Evolutionary conservation across 2,113 vertebrate genomes (phyloP).

Genomic region (Reinhardtius hippoglossoides): DNA sequence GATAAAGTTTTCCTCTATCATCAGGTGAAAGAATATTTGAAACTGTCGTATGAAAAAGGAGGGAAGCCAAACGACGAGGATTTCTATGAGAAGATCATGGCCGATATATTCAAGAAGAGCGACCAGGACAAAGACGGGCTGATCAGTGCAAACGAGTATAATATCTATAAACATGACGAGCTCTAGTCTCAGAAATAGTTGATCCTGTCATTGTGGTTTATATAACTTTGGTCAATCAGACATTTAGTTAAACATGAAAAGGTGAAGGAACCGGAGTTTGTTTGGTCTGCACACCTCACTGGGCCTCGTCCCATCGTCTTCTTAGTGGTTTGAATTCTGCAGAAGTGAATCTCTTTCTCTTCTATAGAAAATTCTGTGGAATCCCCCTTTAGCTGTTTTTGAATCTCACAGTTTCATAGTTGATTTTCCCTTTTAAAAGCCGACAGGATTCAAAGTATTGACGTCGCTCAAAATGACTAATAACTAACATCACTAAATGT

Average conservation of each 20-base stretch:
- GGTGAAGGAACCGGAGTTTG: background rate
- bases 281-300: background rate
- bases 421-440: too few species aligned
- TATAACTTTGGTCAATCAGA: background rate
- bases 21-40: conserved; percentile 90
- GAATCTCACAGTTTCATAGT: too few species aligned
- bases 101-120: conserved; percentile 92
- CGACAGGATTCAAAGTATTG: too few species aligned
- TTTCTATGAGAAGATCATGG: conserved; percentile 87
- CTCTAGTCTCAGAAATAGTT: conserved; percentile 77
- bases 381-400: background rate
- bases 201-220: background rate
- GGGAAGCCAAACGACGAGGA: conserved; percentile 85
- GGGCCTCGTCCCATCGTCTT: too few species aligned
- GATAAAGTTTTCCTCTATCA: conserved; percentile 13
- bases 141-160: conserved; percentile 94
- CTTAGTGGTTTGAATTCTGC: too few species aligned
- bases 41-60: conserved; percentile 88
- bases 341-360: background rate
- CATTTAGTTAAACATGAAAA: background rate
- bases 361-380: background rate
- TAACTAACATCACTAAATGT: too few species aligned
- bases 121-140: conserved; percentile 88
- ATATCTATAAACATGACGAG: conserved; percentile 94
- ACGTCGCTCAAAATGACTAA: too few species aligned